Percentiles rank a stretch among this genome's conserved stretches.
Evolutionary conservation across 2,888 invertebrate genomes (phyloP).

Genomic region (Rhopalosiphum nymphaeae): DNA sequence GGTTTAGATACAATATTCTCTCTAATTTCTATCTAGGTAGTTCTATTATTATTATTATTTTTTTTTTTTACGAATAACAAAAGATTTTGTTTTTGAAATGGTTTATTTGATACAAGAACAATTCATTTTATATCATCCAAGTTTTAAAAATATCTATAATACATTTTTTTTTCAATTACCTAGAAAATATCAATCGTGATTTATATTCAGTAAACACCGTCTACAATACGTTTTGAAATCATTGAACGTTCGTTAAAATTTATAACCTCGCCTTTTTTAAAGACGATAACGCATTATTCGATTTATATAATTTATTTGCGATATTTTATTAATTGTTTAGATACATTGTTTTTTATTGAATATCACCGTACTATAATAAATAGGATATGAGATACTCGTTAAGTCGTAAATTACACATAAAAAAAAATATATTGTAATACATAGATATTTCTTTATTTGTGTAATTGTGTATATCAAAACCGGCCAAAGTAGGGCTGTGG

Average conservation of each 20-base stretch:
- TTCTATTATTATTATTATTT: background rate
- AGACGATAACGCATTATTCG: background rate
- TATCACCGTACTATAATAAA: background rate
- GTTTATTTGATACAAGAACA: background rate
- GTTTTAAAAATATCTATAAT: background rate
- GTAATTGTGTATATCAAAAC: background rate
- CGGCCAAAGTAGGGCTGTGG: background rate
- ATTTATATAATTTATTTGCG: background rate
- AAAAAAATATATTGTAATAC: background rate
- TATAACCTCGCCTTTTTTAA: background rate
- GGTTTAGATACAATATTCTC: background rate
- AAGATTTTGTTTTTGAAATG: background rate
- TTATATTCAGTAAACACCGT: background rate
- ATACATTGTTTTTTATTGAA: background rate
- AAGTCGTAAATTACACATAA: background rate
- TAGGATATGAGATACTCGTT: background rate
- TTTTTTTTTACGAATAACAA: background rate
- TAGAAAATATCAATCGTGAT: background rate
- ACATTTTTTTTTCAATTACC: background rate
- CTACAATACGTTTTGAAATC: background rate
- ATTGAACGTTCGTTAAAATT: background rate
- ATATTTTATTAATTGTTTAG: background rate
- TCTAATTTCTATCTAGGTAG: background rate
- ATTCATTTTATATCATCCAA: background rate
- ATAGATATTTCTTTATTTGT: background rate